phyloP scores from a whole-genome alignment of 2,888 invertebrate species.

The Drosophila sordidapex region DNA sequence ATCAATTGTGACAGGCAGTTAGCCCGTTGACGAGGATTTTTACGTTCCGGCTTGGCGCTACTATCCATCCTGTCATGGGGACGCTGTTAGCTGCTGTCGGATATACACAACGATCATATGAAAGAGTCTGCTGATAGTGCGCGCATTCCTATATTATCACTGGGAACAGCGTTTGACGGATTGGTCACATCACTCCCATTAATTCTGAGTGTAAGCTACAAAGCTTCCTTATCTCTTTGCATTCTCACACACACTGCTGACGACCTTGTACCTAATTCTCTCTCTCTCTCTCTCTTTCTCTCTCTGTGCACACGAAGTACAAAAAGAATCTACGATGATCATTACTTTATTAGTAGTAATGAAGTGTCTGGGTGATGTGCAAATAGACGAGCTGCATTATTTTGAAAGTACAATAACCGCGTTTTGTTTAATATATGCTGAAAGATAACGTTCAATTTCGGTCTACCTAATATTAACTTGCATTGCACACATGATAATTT shows the following conservation, averaged over 20 bases:
- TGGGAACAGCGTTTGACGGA: not conserved
- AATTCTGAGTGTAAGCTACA: conserved; percentile 13
- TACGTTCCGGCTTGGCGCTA: conserved; percentile 81
- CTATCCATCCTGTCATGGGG: conserved; percentile 82
- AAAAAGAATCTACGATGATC: conserved; percentile 15
- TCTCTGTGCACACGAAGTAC: not conserved
- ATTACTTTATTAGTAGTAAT: conserved; percentile 6
- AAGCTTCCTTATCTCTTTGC: conserved; percentile 37
- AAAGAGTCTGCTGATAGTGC: conserved; percentile 25
- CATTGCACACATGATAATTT: not conserved
- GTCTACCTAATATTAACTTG: not conserved
- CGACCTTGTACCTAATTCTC: conserved; percentile 42
- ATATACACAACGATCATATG: conserved; percentile 15
- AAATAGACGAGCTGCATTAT: not conserved
- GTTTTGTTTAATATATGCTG: not conserved
- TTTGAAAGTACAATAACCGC: not conserved
- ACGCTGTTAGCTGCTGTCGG: conserved; percentile 15
- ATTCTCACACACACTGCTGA: conserved; percentile 11
- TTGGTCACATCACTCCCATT: conserved; percentile 13
- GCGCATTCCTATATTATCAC: not conserved
- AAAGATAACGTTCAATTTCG: not conserved
- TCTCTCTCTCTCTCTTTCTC: not conserved
- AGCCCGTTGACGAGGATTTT: conserved; percentile 83
- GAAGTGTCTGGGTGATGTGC: not conserved
- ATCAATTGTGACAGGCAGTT: conserved; percentile 83